Evolutionary conservation across 2,797 vertebrate species (phyloP).

Genomic region (Enteromius mattozi): DNA sequence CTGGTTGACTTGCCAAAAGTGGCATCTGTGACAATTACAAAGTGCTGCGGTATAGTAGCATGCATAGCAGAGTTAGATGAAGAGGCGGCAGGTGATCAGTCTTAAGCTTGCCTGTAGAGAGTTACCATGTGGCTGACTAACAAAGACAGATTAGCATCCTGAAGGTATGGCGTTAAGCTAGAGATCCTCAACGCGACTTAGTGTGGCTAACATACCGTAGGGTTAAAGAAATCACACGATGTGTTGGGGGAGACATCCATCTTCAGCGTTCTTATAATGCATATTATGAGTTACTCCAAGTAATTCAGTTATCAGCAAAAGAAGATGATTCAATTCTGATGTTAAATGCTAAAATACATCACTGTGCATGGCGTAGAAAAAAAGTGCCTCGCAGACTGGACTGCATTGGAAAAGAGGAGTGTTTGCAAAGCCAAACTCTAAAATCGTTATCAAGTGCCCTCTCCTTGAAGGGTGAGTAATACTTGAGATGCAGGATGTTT

Average conservation of each 20-base stretch:
- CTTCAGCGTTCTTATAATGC: not conserved
- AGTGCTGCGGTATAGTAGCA: slow-evolving; percentile 68
- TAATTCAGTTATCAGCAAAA: not conserved
- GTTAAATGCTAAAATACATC: not conserved
- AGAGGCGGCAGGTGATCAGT: slow-evolving; percentile 74
- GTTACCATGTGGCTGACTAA: slow-evolving; percentile 68
- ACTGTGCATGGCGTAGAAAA: no score
- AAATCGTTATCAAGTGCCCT: slow-evolving; percentile 42
- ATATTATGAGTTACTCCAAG: not conserved
- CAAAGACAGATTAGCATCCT: slow-evolving; percentile 79
- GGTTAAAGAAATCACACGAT: slow-evolving; percentile 57
- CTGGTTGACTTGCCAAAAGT: slow-evolving; percentile 59
- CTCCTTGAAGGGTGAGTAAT: slow-evolving; percentile 71
- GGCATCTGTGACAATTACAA: slow-evolving; percentile 72
- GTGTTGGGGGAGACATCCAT: slow-evolving; percentile 1
- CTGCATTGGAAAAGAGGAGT: slow-evolving; percentile 18
- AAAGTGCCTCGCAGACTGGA: not conserved
- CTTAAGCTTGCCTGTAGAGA: slow-evolving; percentile 70
- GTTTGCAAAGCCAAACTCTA: slow-evolving; percentile 50
- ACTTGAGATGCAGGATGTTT: slow-evolving; percentile 77
- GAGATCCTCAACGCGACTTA: slow-evolving; percentile 66
- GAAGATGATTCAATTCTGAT: slow-evolving; percentile 1
- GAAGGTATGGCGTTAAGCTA: slow-evolving; percentile 66
- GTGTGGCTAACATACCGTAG: slow-evolving; percentile 63
- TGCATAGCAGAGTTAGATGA: slow-evolving; percentile 68